Evolutionary conservation across 2,888 invertebrate species (phyloP), one percentile per base, ranked within the genome.

Genomic region (Lasioglossum figueresi): DNA sequence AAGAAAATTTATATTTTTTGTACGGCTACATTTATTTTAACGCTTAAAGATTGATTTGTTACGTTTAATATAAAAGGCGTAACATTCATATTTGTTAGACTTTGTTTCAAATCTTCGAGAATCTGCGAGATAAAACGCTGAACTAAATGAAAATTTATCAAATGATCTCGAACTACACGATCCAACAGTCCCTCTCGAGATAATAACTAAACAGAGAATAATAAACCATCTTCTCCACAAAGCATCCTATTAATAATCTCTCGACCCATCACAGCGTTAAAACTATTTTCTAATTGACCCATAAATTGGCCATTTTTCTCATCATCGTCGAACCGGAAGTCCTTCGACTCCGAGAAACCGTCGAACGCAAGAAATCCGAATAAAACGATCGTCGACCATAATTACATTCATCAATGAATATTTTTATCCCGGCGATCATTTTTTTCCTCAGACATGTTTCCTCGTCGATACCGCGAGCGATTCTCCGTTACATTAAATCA

Each of bases 401-500:
- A 59, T 40, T 45, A n/a, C 59, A 80, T 66, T 76, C 48, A 45
- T 77, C 78, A 31, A 72, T 68, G 66, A 81, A 83, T 45, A 83
- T 87, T 83, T 80, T 66, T 72, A 66, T 82, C 48, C 45, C 19
- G 72, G 45, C 68, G 76, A 72, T 81, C 70, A 86, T 79, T 71
- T 70, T 84, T 27, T 63, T 40, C 43, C 23, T 43, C 78, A 40
- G 73, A 77, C 78, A 78, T 12, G 27, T 80, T 59, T 79, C 34
- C 45, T 31, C 31, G 66, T 14, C 34, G 48, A 14, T 79, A 80
- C 76, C 56, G 59, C 40, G 2, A 34, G 14, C 71, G 43, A 84
- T 77, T 72, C 72, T 66, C 63, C 40, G 56, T 34, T 84, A 63
- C 85, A 63, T 79, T 82, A 80, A 83, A 80, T 80, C 79, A 84